Evolutionary conservation across 2,113 vertebrate genomes (phyloP), one percentile per base, ranked within the genome.

Genomic region (Sinosuthora webbiana): DNA sequence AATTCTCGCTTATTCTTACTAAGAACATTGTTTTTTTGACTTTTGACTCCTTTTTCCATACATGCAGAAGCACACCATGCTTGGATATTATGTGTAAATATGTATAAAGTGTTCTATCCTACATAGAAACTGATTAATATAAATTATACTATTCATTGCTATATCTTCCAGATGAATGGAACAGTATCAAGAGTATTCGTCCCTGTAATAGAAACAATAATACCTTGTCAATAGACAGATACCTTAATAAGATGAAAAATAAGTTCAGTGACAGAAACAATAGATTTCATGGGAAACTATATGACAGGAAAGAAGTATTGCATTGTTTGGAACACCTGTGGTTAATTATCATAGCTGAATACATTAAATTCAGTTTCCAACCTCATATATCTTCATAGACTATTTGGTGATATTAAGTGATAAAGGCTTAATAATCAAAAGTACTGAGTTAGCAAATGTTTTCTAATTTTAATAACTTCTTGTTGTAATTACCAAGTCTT

Each of bases 391-490:
- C 97, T 98, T 98, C 98, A 98, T 97, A 97, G 97, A 97, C 92
- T 97, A 75, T 98, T 98, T 98, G 97, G 96, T 56, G 87, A 98
- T 98, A 98, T 98, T 98, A 98, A 98, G 97, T 45, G 97, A 98
- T 98, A 98, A 98, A 98, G 91, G 97, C 97, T 98, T 98, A 98
- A 98, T 98, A 98, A 98, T 98, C 97, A 98, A 98, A 98, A 98
- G 97, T 98, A 98, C 98, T 98, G 98, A 98, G 97, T 98, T 98
- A 98, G 98, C 98, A 98, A 98, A 98, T 98, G 98, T 98, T 98
- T 98, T 98, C 97, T 98, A 98, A 98, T 98, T 98, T 98, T 98
- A 98, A 98, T 98, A 98, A 98, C 98, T 98, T 98, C 98, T 98
- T 97, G 97, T 98, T 98, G 98, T 98, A 98, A 98, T 98, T 98